phyloP scores from a whole-genome alignment of 2,113 vertebrate genomes.

The Rattus norvegicus region GRCr8 NC_086027.1:2982501-2983000 shows the following conservation, averaged over 20 bases:
- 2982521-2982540: not conserved
- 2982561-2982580: not conserved
- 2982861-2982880: not conserved
- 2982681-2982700: not conserved
- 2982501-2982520: no score
- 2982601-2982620: conserved; percentile 39
- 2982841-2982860: not conserved
- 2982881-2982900: not conserved
- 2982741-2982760: not conserved
- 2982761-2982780: not conserved
- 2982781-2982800: not conserved
- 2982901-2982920: not conserved
- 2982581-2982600: not conserved
- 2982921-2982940: not conserved
- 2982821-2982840: not conserved
- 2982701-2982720: not conserved
- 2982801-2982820: no score
- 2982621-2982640: not conserved
- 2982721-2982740: not conserved
- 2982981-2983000: not conserved
- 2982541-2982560: no score
- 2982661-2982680: not conserved
- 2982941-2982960: not conserved
- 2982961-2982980: not conserved
- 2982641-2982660: not conserved